Conservation (phyloP, 2,888 invertebrate genomes). For the Ceriagrion tenellum region DNA sequence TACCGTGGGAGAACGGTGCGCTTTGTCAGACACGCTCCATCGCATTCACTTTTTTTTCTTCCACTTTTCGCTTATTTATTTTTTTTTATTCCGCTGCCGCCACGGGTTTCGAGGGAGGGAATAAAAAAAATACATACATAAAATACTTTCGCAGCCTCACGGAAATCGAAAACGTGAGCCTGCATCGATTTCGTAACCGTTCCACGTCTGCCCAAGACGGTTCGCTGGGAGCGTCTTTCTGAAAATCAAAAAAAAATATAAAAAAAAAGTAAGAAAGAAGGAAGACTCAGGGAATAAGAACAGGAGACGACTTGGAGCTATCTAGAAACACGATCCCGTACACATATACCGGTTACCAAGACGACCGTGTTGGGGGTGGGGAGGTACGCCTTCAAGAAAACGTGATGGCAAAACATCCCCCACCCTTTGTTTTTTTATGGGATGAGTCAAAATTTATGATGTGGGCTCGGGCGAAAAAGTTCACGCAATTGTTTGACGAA, state of each 20-base stretch:
- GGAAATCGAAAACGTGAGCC: constrained; percentile 6
- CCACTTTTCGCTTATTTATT: neutral
- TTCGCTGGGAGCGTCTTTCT: neutral
- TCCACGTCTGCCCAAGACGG: neutral
- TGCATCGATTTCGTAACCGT: neutral
- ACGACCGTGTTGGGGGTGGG: no score
- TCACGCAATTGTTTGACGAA: no score
- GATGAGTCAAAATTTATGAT: no score
- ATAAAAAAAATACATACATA: neutral
- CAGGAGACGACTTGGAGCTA: neutral
- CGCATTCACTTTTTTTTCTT: neutral
- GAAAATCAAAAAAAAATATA: neutral
- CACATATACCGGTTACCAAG: neutral
- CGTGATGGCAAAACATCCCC: neutral
- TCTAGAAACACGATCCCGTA: neutral
- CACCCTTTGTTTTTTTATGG: no score
- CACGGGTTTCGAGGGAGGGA: neutral
- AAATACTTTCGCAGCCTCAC: neutral
- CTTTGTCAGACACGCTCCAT: neutral
- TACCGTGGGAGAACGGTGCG: neutral
- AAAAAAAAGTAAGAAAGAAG: neutral
- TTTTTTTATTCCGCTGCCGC: neutral
- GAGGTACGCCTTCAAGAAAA: neutral
- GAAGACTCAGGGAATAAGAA: neutral
- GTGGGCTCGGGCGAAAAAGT: no score